A percentile compares a stretch with the other conserved stretches of the same genome.
Evolutionary conservation across 2,797 vertebrate genomes (phyloP).

Genomic region (Ara ararauna): DNA sequence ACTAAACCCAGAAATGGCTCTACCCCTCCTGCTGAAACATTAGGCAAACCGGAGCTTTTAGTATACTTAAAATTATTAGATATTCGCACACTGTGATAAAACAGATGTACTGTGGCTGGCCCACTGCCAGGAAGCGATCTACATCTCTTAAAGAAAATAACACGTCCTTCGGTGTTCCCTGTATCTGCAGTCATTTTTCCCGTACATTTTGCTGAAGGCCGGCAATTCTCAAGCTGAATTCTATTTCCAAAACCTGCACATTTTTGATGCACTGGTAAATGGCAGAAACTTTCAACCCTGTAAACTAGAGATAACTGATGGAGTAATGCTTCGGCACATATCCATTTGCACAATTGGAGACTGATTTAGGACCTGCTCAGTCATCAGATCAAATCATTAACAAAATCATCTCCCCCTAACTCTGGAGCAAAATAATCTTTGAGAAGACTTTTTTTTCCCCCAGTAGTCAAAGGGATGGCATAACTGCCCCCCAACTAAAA

Average conservation of each 20-base stretch:
- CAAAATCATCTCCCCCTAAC: not conserved
- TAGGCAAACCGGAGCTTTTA: not conserved
- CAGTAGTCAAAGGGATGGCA: not conserved
- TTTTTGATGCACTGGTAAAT: not conserved
- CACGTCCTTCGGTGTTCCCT: not conserved
- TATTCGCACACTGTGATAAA: not conserved
- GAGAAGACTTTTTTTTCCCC: not conserved
- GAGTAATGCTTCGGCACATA: not conserved
- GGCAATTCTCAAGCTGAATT: not conserved
- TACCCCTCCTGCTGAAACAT: not conserved
- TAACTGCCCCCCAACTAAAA: not conserved
- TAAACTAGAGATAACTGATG: fast-evolving
- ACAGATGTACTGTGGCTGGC: not conserved
- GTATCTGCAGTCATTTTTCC: not conserved
- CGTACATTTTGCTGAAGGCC: not conserved
- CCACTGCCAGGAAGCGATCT: not conserved
- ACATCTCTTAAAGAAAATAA: not conserved
- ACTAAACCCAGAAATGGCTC: not conserved
- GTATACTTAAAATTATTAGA: not conserved
- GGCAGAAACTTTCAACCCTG: not conserved
- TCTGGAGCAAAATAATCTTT: not conserved
- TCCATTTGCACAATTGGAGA: not conserved
- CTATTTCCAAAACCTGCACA: not conserved
- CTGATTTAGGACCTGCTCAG: not conserved
- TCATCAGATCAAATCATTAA: not conserved